Evolutionary conservation across 1,140 invertebrate species (phyloP).

Genomic region (Aphidius ervi): DNA sequence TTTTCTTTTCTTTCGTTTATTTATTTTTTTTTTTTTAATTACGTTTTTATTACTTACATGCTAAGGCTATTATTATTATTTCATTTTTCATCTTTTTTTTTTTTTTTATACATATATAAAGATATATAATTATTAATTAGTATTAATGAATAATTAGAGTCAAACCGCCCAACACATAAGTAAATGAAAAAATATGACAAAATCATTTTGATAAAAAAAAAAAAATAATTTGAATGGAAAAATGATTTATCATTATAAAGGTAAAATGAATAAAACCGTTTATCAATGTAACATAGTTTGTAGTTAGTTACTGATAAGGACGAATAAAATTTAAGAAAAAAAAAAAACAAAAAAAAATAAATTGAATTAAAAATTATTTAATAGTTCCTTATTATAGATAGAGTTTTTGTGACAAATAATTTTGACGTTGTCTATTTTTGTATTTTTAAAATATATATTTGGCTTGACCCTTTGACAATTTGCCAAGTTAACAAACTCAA

Average conservation of each 20-base stretch:
- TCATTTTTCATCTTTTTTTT: no score
- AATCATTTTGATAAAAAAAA: slow-evolving; percentile 19
- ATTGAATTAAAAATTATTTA: not conserved
- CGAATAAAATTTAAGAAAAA: slow-evolving; percentile 27
- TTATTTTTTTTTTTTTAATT: no score
- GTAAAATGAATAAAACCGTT: slow-evolving; percentile 20
- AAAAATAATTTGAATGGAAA: not conserved
- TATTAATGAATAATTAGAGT: slow-evolving; percentile 22
- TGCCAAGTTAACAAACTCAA: no score
- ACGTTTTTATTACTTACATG: no score
- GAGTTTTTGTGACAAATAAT: no score
- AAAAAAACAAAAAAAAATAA: not conserved
- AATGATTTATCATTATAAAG: slow-evolving; percentile 21
- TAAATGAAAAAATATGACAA: slow-evolving; percentile 13
- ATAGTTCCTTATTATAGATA: not conserved
- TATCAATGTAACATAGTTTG: slow-evolving; percentile 42
- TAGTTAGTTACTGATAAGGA: slow-evolving; percentile 37
- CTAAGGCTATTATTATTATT: no score
- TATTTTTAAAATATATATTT: no score
- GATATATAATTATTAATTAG: slow-evolving; percentile 23
- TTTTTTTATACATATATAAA: not conserved
- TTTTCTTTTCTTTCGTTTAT: no score
- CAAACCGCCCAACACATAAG: no score
- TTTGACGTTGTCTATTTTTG: no score
- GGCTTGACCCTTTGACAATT: no score